A percentile compares a stretch with the other conserved stretches of the same genome.
phyloP scores from a whole-genome alignment of 2,797 vertebrate species.

The Clarias pachynema region DNA sequence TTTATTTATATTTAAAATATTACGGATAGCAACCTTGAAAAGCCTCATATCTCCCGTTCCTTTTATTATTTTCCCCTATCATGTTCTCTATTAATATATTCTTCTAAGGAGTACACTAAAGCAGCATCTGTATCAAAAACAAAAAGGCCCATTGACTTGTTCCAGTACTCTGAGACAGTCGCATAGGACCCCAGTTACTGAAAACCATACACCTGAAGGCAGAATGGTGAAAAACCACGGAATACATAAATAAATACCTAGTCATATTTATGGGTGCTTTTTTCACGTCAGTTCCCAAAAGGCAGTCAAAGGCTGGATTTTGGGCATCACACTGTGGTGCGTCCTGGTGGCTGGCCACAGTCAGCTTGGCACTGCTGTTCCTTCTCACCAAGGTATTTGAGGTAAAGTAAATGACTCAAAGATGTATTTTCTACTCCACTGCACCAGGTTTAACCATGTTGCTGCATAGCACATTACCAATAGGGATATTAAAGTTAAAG shows the following conservation, averaged over 20 bases:
- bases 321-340: conserved; percentile 50
- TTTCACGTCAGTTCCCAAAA: conserved; percentile 49
- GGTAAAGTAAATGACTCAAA: conserved; percentile 59
- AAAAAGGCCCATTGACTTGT: conserved; percentile 37
- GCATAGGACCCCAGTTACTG: conserved; percentile 19
- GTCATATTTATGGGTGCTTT: conserved; percentile 37
- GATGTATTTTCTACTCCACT: conserved; percentile 45
- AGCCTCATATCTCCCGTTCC: not conserved
- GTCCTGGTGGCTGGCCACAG: conserved; percentile 51
- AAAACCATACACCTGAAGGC: conserved; percentile 40
- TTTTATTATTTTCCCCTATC: not conserved
- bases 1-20: not conserved
- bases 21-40: not conserved
- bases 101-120: not conserved
- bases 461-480: no score
- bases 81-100: not conserved
- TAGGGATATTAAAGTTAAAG: not conserved
- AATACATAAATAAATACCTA: conserved; percentile 38
- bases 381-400: conserved; percentile 64
- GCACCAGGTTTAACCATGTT: conserved; percentile 7
- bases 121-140: conserved; percentile 25
- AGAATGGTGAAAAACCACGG: not conserved
- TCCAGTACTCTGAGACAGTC: conserved; percentile 14
- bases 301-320: conserved; percentile 52
- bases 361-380: conserved; percentile 55